A percentile compares a stretch with the other conserved stretches of the same genome.
Evolutionary conservation across 2,888 invertebrate species (phyloP).

Genomic region (Pristionchus japonicus): DNA sequence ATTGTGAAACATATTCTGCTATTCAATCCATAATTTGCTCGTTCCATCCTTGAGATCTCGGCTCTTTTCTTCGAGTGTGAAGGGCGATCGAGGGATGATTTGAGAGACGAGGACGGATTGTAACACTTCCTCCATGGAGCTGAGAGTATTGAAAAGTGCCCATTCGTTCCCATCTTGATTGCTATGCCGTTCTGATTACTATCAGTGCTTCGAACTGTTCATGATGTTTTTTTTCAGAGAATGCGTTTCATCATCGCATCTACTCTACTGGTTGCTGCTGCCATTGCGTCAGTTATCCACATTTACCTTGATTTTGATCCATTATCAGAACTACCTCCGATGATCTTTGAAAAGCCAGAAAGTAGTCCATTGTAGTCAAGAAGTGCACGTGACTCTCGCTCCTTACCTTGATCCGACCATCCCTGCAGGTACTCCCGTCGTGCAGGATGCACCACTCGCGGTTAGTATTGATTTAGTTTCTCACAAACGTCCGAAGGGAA

Average conservation of each 20-base stretch:
- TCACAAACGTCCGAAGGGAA: neutral
- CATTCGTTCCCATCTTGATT: neutral
- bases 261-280: neutral
- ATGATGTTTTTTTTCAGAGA: neutral
- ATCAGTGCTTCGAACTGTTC: neutral
- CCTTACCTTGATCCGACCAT: neutral
- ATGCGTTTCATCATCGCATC: neutral
- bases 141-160: neutral
- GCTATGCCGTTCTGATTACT: neutral
- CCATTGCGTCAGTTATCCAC: neutral
- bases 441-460: slow-evolving; percentile 18
- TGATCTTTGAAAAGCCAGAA: neutral
- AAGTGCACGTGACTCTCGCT: neutral
- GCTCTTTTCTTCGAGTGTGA: slow-evolving; percentile 14
- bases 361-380: slow-evolving; percentile 1
- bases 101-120: slow-evolving; percentile 1
- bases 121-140: neutral
- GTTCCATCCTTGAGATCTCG: neutral
- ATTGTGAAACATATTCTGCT: neutral
- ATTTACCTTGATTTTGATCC: no score
- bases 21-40: neutral
- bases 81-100: neutral
- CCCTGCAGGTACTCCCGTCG: neutral
- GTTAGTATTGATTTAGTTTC: neutral
- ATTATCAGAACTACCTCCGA: no score